phyloP scores from a whole-genome alignment of 1,140 invertebrate genomes.

The Orussus abietinus region DNA sequence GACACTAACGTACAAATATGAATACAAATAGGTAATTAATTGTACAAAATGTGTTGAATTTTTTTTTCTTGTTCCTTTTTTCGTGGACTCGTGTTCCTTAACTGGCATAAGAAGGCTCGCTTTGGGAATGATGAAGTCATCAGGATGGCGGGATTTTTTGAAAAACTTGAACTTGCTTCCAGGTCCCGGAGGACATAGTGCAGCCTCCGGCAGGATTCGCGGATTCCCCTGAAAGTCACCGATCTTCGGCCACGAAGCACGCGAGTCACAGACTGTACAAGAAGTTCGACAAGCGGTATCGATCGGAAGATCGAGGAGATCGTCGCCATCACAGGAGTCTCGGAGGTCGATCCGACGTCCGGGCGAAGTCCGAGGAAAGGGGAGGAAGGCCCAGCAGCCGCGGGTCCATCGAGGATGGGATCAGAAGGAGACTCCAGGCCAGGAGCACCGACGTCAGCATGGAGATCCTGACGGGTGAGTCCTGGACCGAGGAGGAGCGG shows the following conservation, averaged over 20 bases:
- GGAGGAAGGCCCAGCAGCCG: conserved; percentile 46
- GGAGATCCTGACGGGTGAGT: conserved; percentile 65
- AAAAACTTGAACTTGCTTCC: too few relatives aligned
- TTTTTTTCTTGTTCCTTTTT: too few relatives aligned
- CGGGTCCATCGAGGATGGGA: conserved; percentile 59
- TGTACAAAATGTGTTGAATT: too few relatives aligned
- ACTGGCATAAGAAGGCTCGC: too few relatives aligned
- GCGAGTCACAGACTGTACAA: conserved; percentile 65
- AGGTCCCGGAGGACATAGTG: conserved; percentile 71
- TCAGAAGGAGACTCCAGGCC: conserved; percentile 62
- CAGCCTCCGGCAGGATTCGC: conserved; percentile 82
- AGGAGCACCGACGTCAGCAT: conserved; percentile 69
- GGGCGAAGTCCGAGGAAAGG: conserved; percentile 79
- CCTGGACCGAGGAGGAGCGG: background rate
- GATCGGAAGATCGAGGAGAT: conserved; percentile 72
- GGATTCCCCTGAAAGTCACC: conserved; percentile 69
- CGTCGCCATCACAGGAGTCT: conserved; percentile 61
- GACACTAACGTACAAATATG: too few relatives aligned
- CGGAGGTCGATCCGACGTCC: conserved; percentile 63
- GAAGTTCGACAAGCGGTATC: conserved; percentile 75
- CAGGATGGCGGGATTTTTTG: too few relatives aligned
- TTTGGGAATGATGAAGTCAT: too few relatives aligned
- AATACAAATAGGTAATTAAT: too few relatives aligned
- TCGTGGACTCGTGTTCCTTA: too few relatives aligned
- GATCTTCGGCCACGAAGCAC: conserved; percentile 44